Evolutionary conservation across 2,113 vertebrate genomes (phyloP).

Genomic region (Mesocricetus auratus): DNA sequence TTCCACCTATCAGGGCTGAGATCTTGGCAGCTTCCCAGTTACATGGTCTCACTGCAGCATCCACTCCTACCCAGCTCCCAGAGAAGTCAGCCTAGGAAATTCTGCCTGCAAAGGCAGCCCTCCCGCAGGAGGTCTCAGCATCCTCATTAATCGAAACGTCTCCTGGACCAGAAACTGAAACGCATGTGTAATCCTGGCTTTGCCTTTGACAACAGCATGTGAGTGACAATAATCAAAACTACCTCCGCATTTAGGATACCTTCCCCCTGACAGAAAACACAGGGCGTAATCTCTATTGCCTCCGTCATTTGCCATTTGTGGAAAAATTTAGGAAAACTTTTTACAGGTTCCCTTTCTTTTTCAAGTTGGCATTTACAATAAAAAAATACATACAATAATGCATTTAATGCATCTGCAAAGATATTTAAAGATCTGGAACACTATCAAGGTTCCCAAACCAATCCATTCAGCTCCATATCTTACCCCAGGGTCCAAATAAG

Average conservation of each 20-base stretch:
- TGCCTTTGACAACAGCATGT: background rate
- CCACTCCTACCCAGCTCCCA: background rate
- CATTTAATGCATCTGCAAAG: background rate
- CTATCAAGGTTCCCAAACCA: background rate
- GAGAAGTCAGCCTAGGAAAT: constrained; percentile 18
- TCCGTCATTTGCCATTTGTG: background rate
- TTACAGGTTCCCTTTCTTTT: constrained; percentile 9
- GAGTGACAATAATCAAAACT: background rate
- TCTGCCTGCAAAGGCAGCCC: background rate
- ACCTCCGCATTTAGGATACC: background rate
- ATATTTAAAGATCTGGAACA: background rate
- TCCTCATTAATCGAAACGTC: constrained; percentile 26
- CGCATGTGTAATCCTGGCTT: background rate
- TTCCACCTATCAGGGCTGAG: background rate
- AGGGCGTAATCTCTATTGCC: background rate
- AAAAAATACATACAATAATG: background rate
- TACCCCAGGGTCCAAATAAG: background rate
- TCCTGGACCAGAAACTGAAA: constrained; percentile 7
- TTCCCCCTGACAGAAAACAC: background rate
- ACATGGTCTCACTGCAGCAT: fast-evolving
- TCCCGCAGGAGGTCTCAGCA: background rate
- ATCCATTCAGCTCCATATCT: background rate
- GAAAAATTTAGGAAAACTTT: background rate
- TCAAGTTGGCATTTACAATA: background rate
- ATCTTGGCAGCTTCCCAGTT: background rate